Evolutionary conservation across 2,888 invertebrate species (phyloP).

Genomic region (Chorisops tibialis): DNA sequence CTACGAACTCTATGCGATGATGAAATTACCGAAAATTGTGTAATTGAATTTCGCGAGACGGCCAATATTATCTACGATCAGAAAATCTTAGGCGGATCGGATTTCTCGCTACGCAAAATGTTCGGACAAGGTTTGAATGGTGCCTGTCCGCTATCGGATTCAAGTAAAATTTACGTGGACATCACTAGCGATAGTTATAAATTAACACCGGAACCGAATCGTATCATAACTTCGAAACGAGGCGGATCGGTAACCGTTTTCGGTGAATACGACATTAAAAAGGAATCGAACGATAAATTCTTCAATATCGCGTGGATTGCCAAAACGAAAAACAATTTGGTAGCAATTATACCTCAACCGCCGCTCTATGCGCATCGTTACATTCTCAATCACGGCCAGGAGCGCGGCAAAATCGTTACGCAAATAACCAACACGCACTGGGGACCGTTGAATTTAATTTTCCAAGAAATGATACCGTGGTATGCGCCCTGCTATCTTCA

Average conservation of each 20-base stretch:
- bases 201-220: slow-evolving; percentile 62
- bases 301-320: slow-evolving; percentile 64
- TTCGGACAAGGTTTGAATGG: slow-evolving; percentile 83
- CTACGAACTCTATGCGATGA: slow-evolving; percentile 71
- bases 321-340: slow-evolving; percentile 38
- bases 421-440: slow-evolving; percentile 80
- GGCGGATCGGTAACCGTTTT: slow-evolving; percentile 66
- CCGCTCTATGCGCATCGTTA: slow-evolving; percentile 74
- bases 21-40: slow-evolving; percentile 58
- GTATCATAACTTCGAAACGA: slow-evolving; percentile 59
- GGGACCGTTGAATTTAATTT: slow-evolving; percentile 69
- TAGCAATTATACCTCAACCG: slow-evolving; percentile 62
- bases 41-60: slow-evolving; percentile 79
- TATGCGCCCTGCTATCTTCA: slow-evolving; percentile 86
- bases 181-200: slow-evolving; percentile 63
- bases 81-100: slow-evolving; percentile 57
- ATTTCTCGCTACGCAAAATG: slow-evolving; percentile 81
- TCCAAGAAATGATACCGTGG: slow-evolving; percentile 91
- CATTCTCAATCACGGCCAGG: slow-evolving; percentile 86
- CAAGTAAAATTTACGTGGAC: slow-evolving; percentile 80
- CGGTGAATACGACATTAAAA: slow-evolving; percentile 68
- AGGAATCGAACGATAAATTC: slow-evolving; percentile 54
- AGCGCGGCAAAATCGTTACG: slow-evolving; percentile 84
- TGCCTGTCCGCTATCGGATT: slow-evolving; percentile 75
- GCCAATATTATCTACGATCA: slow-evolving; percentile 83